phyloP scores from a whole-genome alignment of 2,113 vertebrate genomes.

The Penelope pileata region DNA sequence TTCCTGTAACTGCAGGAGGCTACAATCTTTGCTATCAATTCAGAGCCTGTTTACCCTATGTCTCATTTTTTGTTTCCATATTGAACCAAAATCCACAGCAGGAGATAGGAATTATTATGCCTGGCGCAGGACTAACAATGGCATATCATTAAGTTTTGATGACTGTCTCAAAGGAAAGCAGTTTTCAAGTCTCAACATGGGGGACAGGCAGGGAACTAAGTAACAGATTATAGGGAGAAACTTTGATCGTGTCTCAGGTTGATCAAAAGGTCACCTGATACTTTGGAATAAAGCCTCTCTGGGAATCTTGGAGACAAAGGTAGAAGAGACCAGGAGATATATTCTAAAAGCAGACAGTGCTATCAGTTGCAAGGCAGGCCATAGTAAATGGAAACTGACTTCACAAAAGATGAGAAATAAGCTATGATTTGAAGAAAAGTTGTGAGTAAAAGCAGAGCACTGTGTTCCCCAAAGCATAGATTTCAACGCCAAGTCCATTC shows the following conservation, averaged over 20 bases:
- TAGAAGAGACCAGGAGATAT: not conserved
- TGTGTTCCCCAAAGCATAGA: not conserved
- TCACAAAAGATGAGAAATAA: not conserved
- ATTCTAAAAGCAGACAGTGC: not conserved
- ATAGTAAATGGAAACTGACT: not conserved
- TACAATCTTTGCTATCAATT: not conserved
- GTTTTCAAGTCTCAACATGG: constrained; percentile 28
- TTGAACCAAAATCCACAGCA: not conserved
- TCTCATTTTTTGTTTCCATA: constrained; percentile 1
- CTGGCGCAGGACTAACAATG: constrained; percentile 12
- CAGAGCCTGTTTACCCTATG: not conserved
- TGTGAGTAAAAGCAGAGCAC: not conserved
- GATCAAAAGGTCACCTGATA: constrained; percentile 52
- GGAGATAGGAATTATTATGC: constrained; percentile 36
- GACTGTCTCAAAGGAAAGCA: constrained; percentile 5
- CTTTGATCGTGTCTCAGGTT: constrained; percentile 30
- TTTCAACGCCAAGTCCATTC: not conserved
- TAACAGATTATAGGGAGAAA: not conserved
- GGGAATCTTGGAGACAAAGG: constrained; percentile 16
- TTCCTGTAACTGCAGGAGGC: not conserved
- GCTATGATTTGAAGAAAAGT: not conserved
- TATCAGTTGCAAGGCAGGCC: not conserved
- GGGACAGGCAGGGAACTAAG: not conserved
- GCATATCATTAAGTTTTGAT: constrained; percentile 18
- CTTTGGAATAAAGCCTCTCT: not conserved